Conservation (phyloP, 2,888 invertebrate species). For the Coremacera marginata region DNA sequence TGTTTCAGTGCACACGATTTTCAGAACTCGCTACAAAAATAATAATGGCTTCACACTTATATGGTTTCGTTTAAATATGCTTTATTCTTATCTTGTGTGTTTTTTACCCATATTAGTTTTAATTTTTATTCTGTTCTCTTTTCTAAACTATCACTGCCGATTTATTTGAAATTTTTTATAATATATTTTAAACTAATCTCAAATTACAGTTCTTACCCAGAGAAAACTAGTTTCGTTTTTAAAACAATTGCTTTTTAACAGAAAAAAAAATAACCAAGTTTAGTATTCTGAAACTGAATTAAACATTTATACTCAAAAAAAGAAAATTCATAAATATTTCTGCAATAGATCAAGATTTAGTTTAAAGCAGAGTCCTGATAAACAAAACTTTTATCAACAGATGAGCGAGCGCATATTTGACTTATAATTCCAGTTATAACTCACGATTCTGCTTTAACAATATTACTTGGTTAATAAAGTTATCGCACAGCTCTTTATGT, state of each 20-base stretch:
- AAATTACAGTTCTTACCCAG: not conserved
- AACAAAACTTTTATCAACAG: no score
- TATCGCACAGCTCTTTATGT: not conserved
- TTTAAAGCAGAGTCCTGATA: no score
- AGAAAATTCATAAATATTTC: no score
- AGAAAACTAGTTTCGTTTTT: not conserved
- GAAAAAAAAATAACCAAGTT: no score
- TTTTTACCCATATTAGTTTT: not conserved
- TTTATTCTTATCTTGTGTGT: not conserved
- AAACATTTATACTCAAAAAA: not conserved
- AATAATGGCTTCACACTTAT: not conserved
- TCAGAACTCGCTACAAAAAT: no score
- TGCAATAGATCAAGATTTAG: no score
- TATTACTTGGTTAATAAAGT: not conserved
- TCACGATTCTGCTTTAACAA: no score
- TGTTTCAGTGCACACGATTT: no score
- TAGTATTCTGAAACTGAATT: not conserved
- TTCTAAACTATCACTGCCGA: slow-evolving; percentile 30
- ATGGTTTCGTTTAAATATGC: slow-evolving; percentile 20
- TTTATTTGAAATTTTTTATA: slow-evolving; percentile 21
- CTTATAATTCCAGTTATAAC: no score
- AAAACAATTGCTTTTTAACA: not conserved
- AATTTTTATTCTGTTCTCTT: not conserved
- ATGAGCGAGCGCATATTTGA: no score
- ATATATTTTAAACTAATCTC: not conserved